Base-by-base conservation (phyloP, 2,888 invertebrate genomes). In the Pristionchus fissidentatus region DNA sequence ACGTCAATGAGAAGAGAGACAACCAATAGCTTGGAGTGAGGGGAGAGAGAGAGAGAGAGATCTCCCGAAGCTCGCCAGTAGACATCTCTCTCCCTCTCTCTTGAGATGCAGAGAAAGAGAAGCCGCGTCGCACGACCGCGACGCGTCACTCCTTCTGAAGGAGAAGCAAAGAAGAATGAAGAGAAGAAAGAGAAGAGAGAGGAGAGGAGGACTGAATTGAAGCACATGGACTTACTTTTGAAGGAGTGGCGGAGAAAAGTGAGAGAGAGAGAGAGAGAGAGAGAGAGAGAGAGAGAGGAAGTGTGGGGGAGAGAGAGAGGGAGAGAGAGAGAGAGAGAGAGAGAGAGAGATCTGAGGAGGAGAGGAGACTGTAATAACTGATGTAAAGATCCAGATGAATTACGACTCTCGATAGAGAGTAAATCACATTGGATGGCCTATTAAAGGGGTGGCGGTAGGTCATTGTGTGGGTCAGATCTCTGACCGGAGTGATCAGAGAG, bases 261-360 rank as follows among this genome's bases (percentile, higher is more conserved):
- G 10, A 49, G 49, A 49, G 49, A 49, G 19, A 19, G 49, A 49
- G 49, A 49, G 49, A 26, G 73, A 73, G 73, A 73, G 73, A 29
- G 46, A 22, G 46, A 73, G 26, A 19, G 46, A 22, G 73, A 73
- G 73, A 8, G 22, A 22, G 66, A 66, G 38, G 77, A 19, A 62
- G 84, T 43, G 80, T 83, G 75, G 80, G 83, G 78, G 79, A 83
- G 80, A 83, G 80, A 80, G 70, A 60, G 43, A 26, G 41, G 41
- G 85, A 22, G 38, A 19, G 26, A 43, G 41, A 22, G 43, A n/a
- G 46, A 43, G 73, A 73, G 73, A 35, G 66, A 15, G 35, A 13
- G 29, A 66, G 35, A 15, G n/a, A 84, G 46, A 32, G 52, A 55
- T 32, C 32, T 1, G 62, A 62, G 35, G 15, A 38, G 38, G 35